A percentile compares a stretch with the other conserved stretches of the same genome.
Evolutionary conservation across 2,113 vertebrate genomes (phyloP).

Genomic region (Chionis minor): DNA sequence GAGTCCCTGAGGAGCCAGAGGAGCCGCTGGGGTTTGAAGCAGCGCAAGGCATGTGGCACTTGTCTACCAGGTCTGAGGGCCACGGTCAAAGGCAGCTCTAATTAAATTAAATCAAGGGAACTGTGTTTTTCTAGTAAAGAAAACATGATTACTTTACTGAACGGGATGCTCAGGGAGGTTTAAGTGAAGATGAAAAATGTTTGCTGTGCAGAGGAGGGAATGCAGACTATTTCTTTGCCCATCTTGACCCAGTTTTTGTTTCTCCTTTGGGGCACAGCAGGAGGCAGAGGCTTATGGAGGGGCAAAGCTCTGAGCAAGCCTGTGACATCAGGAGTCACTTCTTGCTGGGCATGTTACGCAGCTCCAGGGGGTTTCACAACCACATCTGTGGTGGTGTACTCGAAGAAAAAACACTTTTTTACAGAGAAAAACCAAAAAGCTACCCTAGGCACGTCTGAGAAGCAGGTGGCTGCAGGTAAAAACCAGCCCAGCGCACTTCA

Average conservation of each 20-base stretch:
- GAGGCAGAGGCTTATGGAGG: not conserved
- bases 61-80: constrained; percentile 16
- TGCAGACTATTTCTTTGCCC: not conserved
- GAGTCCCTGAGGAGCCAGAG: constrained; percentile 25
- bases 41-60: not conserved
- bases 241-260: not conserved
- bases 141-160: not conserved
- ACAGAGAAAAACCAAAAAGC: not conserved
- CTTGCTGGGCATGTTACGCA: not conserved
- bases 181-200: not conserved
- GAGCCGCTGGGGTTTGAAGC: constrained; percentile 23
- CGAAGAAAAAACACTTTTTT: not conserved
- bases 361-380: not conserved
- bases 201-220: not conserved
- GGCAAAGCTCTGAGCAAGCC: not conserved
- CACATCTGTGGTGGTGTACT: rapidly evolving
- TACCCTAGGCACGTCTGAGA: not conserved
- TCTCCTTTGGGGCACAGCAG: not conserved
- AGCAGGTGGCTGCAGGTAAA: constrained; percentile 35
- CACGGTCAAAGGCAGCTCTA: not conserved
- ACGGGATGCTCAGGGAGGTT: rapidly evolving
- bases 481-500: not conserved
- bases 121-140: not conserved
- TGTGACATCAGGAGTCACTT: not conserved
- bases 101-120: not conserved